These are phyloP conservation scores for Passer domesticus DNA, from an alignment of 2,113 vertebrate genomes.

Conservation along the genomic window DNA sequence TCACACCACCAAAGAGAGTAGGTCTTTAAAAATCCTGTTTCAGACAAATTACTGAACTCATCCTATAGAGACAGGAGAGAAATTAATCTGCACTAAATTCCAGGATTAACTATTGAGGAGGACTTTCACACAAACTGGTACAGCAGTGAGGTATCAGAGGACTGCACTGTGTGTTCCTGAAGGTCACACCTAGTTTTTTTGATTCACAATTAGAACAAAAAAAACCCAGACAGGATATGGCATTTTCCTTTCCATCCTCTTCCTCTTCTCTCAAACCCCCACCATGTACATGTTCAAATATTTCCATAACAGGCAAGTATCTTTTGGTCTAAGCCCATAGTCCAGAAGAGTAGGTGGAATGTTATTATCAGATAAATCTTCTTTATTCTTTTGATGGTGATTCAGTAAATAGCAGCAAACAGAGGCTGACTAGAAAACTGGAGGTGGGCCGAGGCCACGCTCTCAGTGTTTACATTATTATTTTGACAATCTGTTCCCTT, in stretches of 20 bases:
- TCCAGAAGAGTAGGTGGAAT: neutral
- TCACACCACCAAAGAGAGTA: neutral
- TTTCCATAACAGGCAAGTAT: neutral
- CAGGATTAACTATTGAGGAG: neutral
- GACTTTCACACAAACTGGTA: neutral
- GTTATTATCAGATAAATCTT: neutral
- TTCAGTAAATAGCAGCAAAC: neutral
- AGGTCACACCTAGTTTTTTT: neutral
- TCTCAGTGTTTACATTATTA: neutral
- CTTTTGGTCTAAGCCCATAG: neutral
- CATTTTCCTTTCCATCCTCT: neutral
- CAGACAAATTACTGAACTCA: neutral
- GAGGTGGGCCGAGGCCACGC: neutral
- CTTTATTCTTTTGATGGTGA: neutral
- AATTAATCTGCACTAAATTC: neutral
- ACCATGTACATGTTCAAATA: neutral
- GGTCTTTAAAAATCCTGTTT: neutral
- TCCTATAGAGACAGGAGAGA: neutral
- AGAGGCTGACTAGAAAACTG: neutral
- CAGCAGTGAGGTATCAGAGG: neutral
- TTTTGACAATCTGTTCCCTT: neutral
- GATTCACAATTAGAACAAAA: neutral
- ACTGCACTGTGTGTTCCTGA: neutral
- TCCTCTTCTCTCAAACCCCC: neutral
- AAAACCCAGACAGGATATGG: fast-evolving